Percentiles rank a stretch among this genome's conserved stretches.
These are phyloP conservation scores for Furnarius figulus DNA, from an alignment of 2,113 vertebrate genomes.

Conservation along the genomic window DNA sequence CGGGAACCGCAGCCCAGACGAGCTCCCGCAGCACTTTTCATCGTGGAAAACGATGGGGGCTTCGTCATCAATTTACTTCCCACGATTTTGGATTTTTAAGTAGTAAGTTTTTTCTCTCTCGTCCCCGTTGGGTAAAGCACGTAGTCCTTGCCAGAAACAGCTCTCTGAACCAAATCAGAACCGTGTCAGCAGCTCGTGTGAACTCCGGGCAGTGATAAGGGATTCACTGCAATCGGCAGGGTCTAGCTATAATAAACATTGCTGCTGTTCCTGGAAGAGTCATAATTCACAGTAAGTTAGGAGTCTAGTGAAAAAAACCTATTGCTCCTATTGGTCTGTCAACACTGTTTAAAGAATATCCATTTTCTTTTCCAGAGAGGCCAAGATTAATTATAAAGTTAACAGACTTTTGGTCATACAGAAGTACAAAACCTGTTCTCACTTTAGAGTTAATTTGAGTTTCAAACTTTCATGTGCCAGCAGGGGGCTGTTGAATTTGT, in stretches of 20 bases:
- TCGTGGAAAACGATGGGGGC: rapidly evolving
- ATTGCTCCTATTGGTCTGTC: neutral
- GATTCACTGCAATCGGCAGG: neutral
- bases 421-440: neutral
- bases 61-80: neutral
- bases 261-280: neutral
- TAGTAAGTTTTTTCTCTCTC: neutral
- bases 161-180: neutral
- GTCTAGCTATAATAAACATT: neutral
- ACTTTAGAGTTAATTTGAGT: neutral
- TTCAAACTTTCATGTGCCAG: neutral
- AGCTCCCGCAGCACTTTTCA: rapidly evolving
- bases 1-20: rapidly evolving
- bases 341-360: neutral
- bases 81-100: neutral
- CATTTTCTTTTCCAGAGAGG: neutral
- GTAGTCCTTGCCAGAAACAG: neutral
- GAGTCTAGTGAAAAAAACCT: neutral
- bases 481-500: neutral
- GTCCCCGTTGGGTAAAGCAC: neutral
- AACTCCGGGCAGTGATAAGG: neutral
- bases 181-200: neutral
- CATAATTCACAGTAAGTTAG: neutral
- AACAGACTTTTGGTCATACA: neutral
- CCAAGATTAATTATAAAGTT: neutral